These are phyloP conservation scores for Eupsittula cactorum DNA, from an alignment of 2,113 vertebrate genomes.

Conservation along the genomic window DNA sequence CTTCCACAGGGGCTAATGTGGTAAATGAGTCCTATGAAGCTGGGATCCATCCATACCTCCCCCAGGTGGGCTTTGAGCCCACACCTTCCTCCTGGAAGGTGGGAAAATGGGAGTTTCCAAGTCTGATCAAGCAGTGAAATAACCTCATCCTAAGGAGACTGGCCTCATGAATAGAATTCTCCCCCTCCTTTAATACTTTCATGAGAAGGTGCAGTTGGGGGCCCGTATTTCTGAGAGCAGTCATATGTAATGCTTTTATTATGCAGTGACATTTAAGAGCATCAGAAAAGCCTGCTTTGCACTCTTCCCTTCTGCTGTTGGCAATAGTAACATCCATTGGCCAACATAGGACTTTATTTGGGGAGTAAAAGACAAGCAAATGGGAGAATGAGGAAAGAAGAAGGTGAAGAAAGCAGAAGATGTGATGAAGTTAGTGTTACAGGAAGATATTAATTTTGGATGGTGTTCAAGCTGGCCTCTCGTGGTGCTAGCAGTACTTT, in stretches of 20 bases:
- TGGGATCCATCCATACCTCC: background rate
- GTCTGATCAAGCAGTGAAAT: background rate
- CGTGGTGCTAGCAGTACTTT: background rate
- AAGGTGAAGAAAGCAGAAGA: background rate
- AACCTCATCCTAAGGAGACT: background rate
- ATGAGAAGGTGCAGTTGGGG: background rate
- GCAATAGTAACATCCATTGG: fast-evolving
- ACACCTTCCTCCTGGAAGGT: background rate
- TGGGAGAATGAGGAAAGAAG: background rate
- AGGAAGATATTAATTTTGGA: constrained; percentile 9
- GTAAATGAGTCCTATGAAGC: background rate
- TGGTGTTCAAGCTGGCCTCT: background rate
- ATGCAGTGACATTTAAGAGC: background rate
- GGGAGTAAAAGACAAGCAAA: background rate
- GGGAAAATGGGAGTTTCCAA: background rate
- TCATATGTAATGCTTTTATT: background rate
- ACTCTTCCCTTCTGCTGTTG: background rate
- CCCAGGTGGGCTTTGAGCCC: background rate
- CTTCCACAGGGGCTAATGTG: background rate
- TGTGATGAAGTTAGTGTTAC: background rate
- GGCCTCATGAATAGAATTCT: background rate
- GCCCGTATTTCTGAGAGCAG: background rate
- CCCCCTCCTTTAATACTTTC: background rate
- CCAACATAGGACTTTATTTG: background rate
- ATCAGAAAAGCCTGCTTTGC: background rate